Conservation (phyloP, 2,888 invertebrate genomes). For the Halictus quadricinctus region DNA sequence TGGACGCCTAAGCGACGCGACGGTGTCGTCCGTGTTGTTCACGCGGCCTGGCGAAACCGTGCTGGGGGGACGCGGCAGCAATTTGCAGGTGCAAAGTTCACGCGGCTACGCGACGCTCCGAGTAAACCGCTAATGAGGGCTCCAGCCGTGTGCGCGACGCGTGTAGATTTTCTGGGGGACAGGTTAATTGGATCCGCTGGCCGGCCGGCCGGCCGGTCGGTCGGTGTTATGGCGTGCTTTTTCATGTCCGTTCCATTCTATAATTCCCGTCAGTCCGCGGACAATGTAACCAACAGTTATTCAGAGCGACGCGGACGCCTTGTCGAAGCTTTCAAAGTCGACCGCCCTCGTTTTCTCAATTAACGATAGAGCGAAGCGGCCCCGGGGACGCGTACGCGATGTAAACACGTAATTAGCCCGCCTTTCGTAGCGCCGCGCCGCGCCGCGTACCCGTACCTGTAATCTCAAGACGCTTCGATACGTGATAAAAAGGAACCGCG, state of each 20-base stretch:
- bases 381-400: conserved; percentile 1
- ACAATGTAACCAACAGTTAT: conserved; percentile 48
- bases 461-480: conserved; percentile 3
- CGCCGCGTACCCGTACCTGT: not conserved
- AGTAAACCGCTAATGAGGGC: conserved; percentile 74
- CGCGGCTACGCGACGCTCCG: conserved; percentile 50
- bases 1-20: not conserved
- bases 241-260: conserved; percentile 41
- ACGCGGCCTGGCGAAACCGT: conserved; percentile 21
- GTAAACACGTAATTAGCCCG: conserved; percentile 24
- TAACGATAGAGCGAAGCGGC: conserved; percentile 7
- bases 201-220: conserved; percentile 23
- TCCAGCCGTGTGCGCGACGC: conserved; percentile 61
- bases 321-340: conserved; percentile 35
- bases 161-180: conserved; percentile 67
- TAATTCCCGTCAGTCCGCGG: conserved; percentile 24
- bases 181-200: conserved; percentile 63
- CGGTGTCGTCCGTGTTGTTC: conserved; percentile 5
- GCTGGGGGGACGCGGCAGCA: conserved; percentile 37
- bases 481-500: not conserved
- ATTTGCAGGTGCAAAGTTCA: conserved; percentile 79
- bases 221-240: conserved; percentile 47
- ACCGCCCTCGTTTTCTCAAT: conserved; percentile 12
- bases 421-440: not conserved
- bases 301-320: conserved; percentile 3